Conservation (phyloP, 2,888 invertebrate genomes). For the Drosophila atripex region DNA sequence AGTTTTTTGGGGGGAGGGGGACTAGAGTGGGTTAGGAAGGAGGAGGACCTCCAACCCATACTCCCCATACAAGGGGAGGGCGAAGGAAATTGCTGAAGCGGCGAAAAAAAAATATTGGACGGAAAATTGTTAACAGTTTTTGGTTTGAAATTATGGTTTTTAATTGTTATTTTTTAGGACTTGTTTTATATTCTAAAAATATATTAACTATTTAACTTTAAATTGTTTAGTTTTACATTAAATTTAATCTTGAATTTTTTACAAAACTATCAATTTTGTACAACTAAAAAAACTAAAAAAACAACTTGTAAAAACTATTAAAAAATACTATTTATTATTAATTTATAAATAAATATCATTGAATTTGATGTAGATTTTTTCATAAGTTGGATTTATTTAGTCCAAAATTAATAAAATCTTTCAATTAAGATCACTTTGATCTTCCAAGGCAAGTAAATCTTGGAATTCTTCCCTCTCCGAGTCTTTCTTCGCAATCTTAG, state of each 20-base stretch:
- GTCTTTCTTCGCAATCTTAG: background rate
- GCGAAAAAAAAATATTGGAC: background rate
- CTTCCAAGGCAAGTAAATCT: too few relatives aligned
- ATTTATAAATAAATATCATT: too few relatives aligned
- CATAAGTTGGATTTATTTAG: too few relatives aligned
- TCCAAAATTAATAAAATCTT: too few relatives aligned
- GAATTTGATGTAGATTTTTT: too few relatives aligned
- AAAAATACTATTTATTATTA: too few relatives aligned
- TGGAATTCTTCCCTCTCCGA: background rate
- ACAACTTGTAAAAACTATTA: too few relatives aligned
- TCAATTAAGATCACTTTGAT: too few relatives aligned
- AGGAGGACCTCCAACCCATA: background rate
- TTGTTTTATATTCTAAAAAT: background rate
- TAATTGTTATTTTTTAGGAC: background rate
- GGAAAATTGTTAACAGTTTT: background rate
- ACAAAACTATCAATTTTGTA: too few relatives aligned
- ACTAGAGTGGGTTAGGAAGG: constrained; percentile 1
- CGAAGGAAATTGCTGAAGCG: constrained; percentile 14
- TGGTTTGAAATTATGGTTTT: background rate
- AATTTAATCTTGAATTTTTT: background rate
- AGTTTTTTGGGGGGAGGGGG: background rate
- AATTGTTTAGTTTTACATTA: background rate
- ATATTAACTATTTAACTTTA: background rate
- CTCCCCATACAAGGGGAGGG: background rate
- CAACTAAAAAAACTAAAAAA: too few relatives aligned